Evolutionary conservation across 2,113 vertebrate genomes (phyloP).

Genomic region (Hucho hucho): DNA sequence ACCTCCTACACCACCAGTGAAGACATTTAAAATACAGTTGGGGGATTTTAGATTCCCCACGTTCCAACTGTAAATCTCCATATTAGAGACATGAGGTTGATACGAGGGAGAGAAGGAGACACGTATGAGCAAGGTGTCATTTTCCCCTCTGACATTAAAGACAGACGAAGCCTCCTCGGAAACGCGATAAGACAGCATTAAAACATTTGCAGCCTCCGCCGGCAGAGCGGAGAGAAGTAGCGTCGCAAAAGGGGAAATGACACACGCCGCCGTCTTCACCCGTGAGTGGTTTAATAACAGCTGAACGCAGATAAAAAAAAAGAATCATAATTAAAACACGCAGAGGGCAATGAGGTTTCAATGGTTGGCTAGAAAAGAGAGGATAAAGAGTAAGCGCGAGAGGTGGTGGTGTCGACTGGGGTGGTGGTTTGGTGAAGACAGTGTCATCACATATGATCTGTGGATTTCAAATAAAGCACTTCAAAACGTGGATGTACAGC

Average conservation of each 20-base stretch:
- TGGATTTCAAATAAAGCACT: too few relatives aligned
- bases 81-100: not conserved
- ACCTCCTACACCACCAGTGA: too few relatives aligned
- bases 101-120: not conserved
- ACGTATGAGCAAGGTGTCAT: conserved; percentile 21
- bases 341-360: not conserved
- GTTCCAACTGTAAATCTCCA: not conserved
- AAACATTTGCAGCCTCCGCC: conserved; percentile 3
- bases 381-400: not conserved
- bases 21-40: too few relatives aligned
- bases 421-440: not conserved
- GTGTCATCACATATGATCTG: too few relatives aligned
- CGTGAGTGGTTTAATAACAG: not conserved
- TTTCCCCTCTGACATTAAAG: conserved; percentile 18
- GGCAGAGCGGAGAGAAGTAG: not conserved
- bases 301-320: not conserved
- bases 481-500: not conserved
- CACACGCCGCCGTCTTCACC: not conserved
- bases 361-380: not conserved
- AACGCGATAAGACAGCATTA: conserved; percentile 9
- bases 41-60: too few relatives aligned
- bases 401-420: not conserved
- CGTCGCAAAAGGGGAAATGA: not conserved
- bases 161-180: conserved; percentile 5
- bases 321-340: too few relatives aligned